Percentiles rank a stretch among this genome's conserved stretches.
Evolutionary conservation across 2,888 invertebrate species (phyloP).

Genomic region (Euphydryas editha): DNA sequence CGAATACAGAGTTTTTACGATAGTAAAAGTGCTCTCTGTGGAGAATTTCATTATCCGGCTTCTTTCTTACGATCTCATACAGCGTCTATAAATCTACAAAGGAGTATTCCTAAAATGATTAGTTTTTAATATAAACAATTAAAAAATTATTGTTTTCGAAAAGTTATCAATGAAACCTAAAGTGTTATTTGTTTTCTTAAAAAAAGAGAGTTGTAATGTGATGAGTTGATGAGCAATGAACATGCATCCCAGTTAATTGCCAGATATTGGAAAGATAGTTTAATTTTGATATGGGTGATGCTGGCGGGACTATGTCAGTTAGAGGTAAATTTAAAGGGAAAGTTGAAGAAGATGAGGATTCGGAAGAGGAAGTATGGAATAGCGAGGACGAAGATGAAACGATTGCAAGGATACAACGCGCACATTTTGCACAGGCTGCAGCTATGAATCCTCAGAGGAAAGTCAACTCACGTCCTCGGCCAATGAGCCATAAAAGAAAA

Average conservation of each 20-base stretch:
- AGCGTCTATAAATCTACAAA: slow-evolving; percentile 74
- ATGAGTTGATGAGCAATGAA: slow-evolving; percentile 33
- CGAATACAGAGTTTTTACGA: slow-evolving; percentile 49
- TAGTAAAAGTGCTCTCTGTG: slow-evolving; percentile 55
- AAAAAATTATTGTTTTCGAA: slow-evolving; percentile 20
- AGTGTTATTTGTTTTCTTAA: slow-evolving; percentile 18
- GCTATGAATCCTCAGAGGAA: slow-evolving; percentile 73
- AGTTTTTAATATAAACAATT: slow-evolving; percentile 32
- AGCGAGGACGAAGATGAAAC: slow-evolving; percentile 80
- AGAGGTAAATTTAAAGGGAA: slow-evolving; percentile 64
- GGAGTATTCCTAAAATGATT: slow-evolving; percentile 58
- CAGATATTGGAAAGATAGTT: slow-evolving; percentile 26
- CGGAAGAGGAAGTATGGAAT: slow-evolving; percentile 70
- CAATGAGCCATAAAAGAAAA: slow-evolving; percentile 79
- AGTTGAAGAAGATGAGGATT: slow-evolving; percentile 63
- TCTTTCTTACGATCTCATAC: slow-evolving; percentile 58
- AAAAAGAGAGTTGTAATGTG: slow-evolving; percentile 21
- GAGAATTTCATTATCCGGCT: slow-evolving; percentile 69
- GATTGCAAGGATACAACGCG: slow-evolving; percentile 77
- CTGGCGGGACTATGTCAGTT: slow-evolving; percentile 61
- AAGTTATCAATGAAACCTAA: slow-evolving; percentile 24
- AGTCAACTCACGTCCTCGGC: slow-evolving; percentile 64
- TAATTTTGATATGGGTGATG: slow-evolving; percentile 62
- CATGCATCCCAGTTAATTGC: slow-evolving; percentile 38
- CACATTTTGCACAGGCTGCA: slow-evolving; percentile 75